phyloP scores from a whole-genome alignment of 2,888 invertebrate genomes.

The Drosophila infuscata region DNA sequence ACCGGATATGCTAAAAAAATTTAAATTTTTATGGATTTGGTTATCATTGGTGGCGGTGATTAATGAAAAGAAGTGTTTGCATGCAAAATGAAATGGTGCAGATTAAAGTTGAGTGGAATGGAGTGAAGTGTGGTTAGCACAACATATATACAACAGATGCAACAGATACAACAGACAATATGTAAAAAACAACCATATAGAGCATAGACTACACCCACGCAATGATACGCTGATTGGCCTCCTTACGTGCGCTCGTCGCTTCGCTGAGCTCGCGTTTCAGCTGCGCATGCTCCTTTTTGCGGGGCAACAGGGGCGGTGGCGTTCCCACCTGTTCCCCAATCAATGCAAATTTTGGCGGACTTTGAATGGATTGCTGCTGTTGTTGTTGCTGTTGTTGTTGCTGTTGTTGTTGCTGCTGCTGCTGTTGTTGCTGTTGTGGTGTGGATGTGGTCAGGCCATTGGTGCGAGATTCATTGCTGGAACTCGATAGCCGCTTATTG shows the following conservation, averaged over 20 bases:
- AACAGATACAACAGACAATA: slow-evolving; percentile 10
- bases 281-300: slow-evolving; percentile 75
- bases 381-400: slow-evolving; percentile 20
- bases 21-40: slow-evolving; percentile 6
- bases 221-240: slow-evolving; percentile 85
- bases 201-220: slow-evolving; percentile 85
- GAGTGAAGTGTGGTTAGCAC: slow-evolving; percentile 20
- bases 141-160: slow-evolving; percentile 7
- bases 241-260: slow-evolving; percentile 84
- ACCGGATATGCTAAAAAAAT: slow-evolving; percentile 21
- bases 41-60: slow-evolving; percentile 30
- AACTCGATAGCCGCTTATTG: slow-evolving; percentile 59
- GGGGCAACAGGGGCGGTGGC: slow-evolving; percentile 61
- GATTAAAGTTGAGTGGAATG: slow-evolving; percentile 34
- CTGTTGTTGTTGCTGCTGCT: slow-evolving; percentile 24
- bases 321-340: slow-evolving; percentile 45
- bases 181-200: slow-evolving; percentile 49
- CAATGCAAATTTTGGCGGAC: slow-evolving; percentile 75
- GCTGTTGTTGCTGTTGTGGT: slow-evolving; percentile 23
- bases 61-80: slow-evolving; percentile 19
- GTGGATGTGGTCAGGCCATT: slow-evolving; percentile 49
- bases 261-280: slow-evolving; percentile 83
- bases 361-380: slow-evolving; percentile 35
- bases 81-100: slow-evolving; percentile 47
- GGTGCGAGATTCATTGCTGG: slow-evolving; percentile 63